Evolutionary conservation across 2,888 invertebrate species (phyloP), one percentile per base, ranked within the genome.

Genomic region (Leucoptera coffeella): DNA sequence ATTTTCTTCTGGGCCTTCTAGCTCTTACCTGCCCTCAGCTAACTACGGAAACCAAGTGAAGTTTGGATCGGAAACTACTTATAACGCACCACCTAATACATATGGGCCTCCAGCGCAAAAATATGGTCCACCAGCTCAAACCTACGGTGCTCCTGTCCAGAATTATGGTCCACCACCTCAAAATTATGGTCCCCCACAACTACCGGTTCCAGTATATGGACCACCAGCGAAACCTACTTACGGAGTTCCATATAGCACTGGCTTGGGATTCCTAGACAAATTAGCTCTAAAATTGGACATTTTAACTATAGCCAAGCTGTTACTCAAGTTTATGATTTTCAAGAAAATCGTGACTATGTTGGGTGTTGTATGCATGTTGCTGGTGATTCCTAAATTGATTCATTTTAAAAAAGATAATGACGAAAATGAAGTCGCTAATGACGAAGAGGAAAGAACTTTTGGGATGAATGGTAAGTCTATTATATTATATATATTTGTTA

Each of bases 281-380:
- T 55, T 85, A 1, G 77, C 81, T 24, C 55, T 81, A 13, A 85
- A 86, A 52, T 42, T 85, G 26, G 81, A 82, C 41, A 72, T 85
- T 2, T 71, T 82, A 32, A 83, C 85, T 0, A 51, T 85, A 28
- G 83, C 83, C 1, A 87, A 87, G 55, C 74, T 87, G 30, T 42
- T 87, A 29, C 50, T 87, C 17, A 88, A 88, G 47, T 50, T 87
- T 26, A 57, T 87, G 4, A 80, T 88, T 38, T 86, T 88, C 49
- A 88, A 88, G 55, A 82, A 87, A 54, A 77, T 86, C 27, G 80
- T 88, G 30, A 85, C 85, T 38, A 85, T 87, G 54, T 77, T 87
- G 22, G 86, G 82, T 0, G 69, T 85, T 4, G 75, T 86, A 38
- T 86, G 82, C 43, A 65, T 87, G 44, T 51, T 88, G 37, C 55